A percentile compares a stretch with the other conserved stretches of the same genome.
These are phyloP conservation scores for Diaphora mendica DNA, from an alignment of 2,888 invertebrate species.

Conservation along the genomic window DNA sequence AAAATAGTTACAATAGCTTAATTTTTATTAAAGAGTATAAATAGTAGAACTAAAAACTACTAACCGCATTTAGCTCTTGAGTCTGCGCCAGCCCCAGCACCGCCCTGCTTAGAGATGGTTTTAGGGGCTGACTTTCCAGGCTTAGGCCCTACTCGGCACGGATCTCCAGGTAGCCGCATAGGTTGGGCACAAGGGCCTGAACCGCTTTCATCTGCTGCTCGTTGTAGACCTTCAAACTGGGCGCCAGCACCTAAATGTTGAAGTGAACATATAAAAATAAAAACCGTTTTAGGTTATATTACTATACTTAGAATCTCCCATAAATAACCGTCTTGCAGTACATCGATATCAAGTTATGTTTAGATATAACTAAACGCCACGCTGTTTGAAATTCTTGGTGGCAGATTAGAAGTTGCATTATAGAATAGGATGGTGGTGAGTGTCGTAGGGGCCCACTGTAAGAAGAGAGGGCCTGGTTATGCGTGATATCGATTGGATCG, in stretches of 20 bases:
- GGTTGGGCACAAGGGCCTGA: conserved; percentile 85
- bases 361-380: too few relatives aligned
- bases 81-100: conserved; percentile 59
- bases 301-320: not conserved
- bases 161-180: conserved; percentile 86
- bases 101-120: conserved; percentile 75
- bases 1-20: not conserved
- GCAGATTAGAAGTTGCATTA: too few relatives aligned
- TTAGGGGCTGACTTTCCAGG: conserved; percentile 66
- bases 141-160: conserved; percentile 84
- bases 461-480: too few relatives aligned
- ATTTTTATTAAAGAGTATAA: too few relatives aligned
- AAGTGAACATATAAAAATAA: not conserved
- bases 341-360: not conserved
- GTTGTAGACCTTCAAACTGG: conserved; percentile 85
- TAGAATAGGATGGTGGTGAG: not conserved
- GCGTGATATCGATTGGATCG: too few relatives aligned
- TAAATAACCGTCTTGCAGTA: not conserved
- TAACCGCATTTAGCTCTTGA: conserved; percentile 76
- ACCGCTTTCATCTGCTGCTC: conserved; percentile 85
- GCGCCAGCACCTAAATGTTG: conserved; percentile 78
- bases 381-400: too few relatives aligned
- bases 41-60: conserved; percentile 12
- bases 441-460: too few relatives aligned
- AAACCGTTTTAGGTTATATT: not conserved